These are phyloP conservation scores for Platygyra sinensis DNA, from an alignment of 64 coral and sea anemone genomes.

Conservation along the genomic window DNA sequence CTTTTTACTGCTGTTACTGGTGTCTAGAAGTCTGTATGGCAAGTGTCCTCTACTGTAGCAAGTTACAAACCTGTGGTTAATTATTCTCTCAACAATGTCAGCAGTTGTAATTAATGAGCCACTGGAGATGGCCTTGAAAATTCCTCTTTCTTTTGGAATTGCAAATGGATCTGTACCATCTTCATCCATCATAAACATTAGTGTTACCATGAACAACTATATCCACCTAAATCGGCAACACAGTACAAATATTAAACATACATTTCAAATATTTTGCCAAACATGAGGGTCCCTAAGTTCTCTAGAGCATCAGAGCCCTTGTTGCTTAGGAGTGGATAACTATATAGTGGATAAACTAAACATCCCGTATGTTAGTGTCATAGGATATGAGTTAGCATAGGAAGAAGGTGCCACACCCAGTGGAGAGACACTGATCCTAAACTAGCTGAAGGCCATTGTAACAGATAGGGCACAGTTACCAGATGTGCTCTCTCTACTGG, in stretches of 20 bases:
- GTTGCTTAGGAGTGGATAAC: too few relatives aligned
- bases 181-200: slow-evolving; percentile 63
- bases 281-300: background rate
- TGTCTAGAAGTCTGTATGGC: background rate
- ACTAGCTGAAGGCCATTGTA: too few relatives aligned
- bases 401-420: too few relatives aligned
- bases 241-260: background rate
- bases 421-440: too few relatives aligned
- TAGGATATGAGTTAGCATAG: too few relatives aligned
- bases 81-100: slow-evolving; percentile 91
- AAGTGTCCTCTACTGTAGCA: background rate
- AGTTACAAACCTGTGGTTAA: slow-evolving; percentile 77
- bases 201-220: slow-evolving; percentile 82
- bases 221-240: slow-evolving; percentile 53
- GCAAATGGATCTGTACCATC: slow-evolving; percentile 78
- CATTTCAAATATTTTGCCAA: background rate
- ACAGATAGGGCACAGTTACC: too few relatives aligned
- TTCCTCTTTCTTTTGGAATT: slow-evolving; percentile 71
- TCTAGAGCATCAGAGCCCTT: background rate
- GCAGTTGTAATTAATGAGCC: slow-evolving; percentile 66
- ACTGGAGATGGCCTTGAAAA: slow-evolving; percentile 68
- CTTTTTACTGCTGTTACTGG: too few relatives aligned
- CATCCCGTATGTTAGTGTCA: too few relatives aligned
- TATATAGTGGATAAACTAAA: too few relatives aligned
- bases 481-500: too few relatives aligned